Conservation (phyloP, 2,888 invertebrate genomes). For the Leptinotarsa juncta region DNA sequence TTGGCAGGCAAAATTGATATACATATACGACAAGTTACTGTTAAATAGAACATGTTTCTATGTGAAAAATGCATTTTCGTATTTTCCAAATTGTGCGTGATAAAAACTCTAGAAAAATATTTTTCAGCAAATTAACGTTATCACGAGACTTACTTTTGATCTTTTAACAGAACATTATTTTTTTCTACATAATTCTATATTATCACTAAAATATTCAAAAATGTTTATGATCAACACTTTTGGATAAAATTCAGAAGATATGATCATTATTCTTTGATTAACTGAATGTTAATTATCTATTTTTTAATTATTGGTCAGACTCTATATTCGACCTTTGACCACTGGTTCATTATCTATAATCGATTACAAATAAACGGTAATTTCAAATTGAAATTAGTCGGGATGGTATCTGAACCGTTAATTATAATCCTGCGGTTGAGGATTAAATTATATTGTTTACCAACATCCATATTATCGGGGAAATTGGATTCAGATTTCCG, state of each 20-base stretch:
- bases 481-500: constrained; percentile 12
- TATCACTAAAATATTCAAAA: neutral
- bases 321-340: constrained; percentile 14
- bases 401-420: constrained; percentile 4
- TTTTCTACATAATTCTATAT: no score
- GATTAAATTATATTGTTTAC: constrained; percentile 14
- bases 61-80: no score
- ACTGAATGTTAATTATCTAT: neutral
- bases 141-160: no score
- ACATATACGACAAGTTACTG: no score
- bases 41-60: no score
- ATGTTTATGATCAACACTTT: neutral
- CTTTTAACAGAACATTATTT: no score
- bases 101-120: no score
- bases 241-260: neutral
- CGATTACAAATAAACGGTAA: constrained; percentile 15
- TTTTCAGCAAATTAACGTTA: no score
- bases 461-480: constrained; percentile 3
- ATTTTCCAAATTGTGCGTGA: no score
- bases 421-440: constrained; percentile 10
- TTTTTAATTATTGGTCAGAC: neutral
- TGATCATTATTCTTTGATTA: neutral
- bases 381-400: constrained; percentile 13
- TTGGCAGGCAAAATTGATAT: no score
- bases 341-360: constrained; percentile 6